These are phyloP conservation scores for Ataeniobius toweri DNA, from an alignment of 2,797 vertebrate species.

Conservation along the genomic window DNA sequence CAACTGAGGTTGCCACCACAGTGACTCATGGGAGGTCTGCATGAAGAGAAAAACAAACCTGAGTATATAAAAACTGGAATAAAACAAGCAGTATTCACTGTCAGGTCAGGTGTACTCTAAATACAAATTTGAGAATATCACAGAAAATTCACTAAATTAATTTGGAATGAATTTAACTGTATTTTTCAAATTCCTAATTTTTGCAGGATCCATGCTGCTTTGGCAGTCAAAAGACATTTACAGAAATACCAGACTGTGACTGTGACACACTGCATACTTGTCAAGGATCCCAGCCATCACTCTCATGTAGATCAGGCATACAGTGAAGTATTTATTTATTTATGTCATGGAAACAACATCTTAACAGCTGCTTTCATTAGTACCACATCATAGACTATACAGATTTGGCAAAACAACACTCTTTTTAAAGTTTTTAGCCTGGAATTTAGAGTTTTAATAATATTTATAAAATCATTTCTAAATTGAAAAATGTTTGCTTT, in stretches of 20 bases:
- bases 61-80: constrained; percentile 2
- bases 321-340: background rate
- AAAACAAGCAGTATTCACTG: background rate
- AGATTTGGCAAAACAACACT: background rate
- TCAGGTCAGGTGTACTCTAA: background rate
- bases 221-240: background rate
- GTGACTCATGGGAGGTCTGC: constrained; percentile 15
- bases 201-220: background rate
- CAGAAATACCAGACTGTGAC: background rate
- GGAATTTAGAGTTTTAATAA: background rate
- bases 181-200: background rate
- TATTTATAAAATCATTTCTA: background rate
- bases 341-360: background rate
- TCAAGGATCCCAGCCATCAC: no score
- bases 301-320: background rate
- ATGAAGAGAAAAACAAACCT: background rate
- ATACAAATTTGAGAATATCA: background rate
- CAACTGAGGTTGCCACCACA: constrained; percentile 13
- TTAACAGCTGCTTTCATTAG: background rate
- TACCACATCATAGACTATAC: background rate
- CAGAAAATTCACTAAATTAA: background rate
- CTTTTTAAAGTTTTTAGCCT: background rate
- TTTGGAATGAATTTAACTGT: background rate
- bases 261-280: background rate
- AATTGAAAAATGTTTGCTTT: background rate